These are phyloP conservation scores for Bathynomus jamesi DNA, from an alignment of 1,140 invertebrate species.

Conservation along the genomic window DNA sequence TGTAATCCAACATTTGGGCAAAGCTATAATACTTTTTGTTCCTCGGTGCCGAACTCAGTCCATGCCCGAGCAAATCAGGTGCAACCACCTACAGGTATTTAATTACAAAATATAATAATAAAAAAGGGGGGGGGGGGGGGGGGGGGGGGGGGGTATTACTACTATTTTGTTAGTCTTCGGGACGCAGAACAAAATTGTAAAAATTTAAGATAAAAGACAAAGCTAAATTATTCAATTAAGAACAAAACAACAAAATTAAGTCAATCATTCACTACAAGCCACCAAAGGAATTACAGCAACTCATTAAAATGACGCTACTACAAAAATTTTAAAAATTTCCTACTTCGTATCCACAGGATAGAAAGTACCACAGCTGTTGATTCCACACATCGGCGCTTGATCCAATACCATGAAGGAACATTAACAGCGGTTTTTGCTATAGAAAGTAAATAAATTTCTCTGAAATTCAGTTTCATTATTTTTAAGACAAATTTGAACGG, in stretches of 20 bases:
- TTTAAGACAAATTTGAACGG: not conserved
- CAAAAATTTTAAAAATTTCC: too few species aligned
- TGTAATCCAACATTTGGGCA: slow-evolving; percentile 53
- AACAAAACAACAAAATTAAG: too few species aligned
- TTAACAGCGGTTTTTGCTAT: slow-evolving; percentile 51
- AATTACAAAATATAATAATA: not conserved
- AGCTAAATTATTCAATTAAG: too few species aligned
- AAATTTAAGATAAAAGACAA: too few species aligned
- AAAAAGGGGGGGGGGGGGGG: too few species aligned
- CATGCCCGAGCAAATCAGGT: slow-evolving; percentile 64
- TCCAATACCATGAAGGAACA: slow-evolving; percentile 66
- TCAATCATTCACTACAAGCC: too few species aligned
- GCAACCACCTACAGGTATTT: slow-evolving; percentile 59
- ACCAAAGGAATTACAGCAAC: too few species aligned
- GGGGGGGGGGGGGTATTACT: too few species aligned
- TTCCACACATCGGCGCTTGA: slow-evolving; percentile 61
- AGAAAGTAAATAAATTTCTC: not conserved
- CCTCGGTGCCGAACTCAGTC: slow-evolving; percentile 56
- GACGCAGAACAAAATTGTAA: too few species aligned
- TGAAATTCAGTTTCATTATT: not conserved
- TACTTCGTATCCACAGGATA: slow-evolving; percentile 33
- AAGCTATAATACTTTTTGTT: slow-evolving; percentile 56
- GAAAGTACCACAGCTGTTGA: slow-evolving; percentile 55
- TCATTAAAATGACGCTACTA: too few species aligned
- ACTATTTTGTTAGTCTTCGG: too few species aligned